Conservation (phyloP, 2,113 vertebrate species). For the Anhinga anhinga region DNA sequence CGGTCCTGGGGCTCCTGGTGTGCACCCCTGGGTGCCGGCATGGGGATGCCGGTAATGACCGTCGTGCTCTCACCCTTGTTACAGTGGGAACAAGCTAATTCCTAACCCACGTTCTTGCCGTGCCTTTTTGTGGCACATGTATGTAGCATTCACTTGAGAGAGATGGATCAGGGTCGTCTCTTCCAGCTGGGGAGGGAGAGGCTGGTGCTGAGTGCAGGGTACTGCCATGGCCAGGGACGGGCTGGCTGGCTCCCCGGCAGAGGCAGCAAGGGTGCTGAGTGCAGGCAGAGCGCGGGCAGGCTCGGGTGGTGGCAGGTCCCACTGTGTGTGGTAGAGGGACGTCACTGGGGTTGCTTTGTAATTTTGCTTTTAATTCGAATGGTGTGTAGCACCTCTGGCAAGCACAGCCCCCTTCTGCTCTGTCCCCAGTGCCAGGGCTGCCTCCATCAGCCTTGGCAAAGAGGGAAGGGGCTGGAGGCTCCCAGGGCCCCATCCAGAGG, state of each 20-base stretch:
- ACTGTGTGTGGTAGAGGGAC: neutral
- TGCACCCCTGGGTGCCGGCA: neutral
- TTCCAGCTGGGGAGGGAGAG: neutral
- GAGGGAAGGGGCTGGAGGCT: neutral
- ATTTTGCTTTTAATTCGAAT: neutral
- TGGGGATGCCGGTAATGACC: neutral
- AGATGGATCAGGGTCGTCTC: neutral
- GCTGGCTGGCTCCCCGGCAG: neutral
- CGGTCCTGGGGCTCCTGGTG: neutral
- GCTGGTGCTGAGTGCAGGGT: neutral
- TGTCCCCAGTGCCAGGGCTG: accelerated
- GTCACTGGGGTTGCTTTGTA: neutral
- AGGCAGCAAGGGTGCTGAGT: neutral
- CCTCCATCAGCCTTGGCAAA: accelerated
- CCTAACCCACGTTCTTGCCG: neutral
- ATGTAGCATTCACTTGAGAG: too few species aligned
- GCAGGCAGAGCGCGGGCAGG: neutral
- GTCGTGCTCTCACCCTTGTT: neutral
- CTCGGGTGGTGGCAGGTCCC: neutral
- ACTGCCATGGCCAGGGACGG: neutral
- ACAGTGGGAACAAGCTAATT: neutral
- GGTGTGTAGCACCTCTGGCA: neutral
- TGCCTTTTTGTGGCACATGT: neutral
- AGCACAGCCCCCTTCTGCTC: neutral
- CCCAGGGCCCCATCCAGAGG: neutral